Evolutionary conservation across 1,140 invertebrate genomes (phyloP), one percentile per base, ranked within the genome.

Genomic region (Phymorhynchus buccinoides): DNA sequence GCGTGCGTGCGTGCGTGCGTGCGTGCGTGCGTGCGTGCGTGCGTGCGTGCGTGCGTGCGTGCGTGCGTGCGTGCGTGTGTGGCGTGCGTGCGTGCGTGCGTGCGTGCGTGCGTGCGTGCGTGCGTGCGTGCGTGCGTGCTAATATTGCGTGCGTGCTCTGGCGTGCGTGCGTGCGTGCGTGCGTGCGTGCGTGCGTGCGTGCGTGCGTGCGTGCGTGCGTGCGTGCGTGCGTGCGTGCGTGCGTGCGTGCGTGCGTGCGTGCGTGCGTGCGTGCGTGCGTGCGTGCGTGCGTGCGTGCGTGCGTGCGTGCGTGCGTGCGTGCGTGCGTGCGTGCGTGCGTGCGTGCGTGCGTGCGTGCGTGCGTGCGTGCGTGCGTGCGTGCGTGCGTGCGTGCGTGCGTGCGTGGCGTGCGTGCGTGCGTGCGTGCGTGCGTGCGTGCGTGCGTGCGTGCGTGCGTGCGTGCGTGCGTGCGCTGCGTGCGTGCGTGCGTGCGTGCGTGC

Each of bases 31-130:
- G 44, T 48, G 44, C 18, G 44, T 41, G 35, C 1, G n/a, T 48
- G n/a, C n/a, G 37, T 44, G 77, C 30, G 39, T 9, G 77, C 18
- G 41, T 79, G 77, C 12, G 2, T 79, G 77, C 30, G 41, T 4
- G 39, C n/a, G n/a, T 44, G 37, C n/a, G 77, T 44, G 9, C 39
- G 6, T 78, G 75, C 39, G 75, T 78, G 75, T 78, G 35, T 78
- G n/a, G 1, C 18, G 44, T 78, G 3, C 6, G 30, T 78, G 75
- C 6, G 30, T 0, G 75, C 39, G 39, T 78, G 75, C 12, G 35
- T 37, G 35, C n/a, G 41, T 30, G 41, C 12, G 1, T 78, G 37
- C 35, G 42, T 6, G 41, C 35, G 6, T 68, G 66, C 39, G 75
- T 37, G 39, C 39, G 39, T 77, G 75, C 27, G 32, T 77, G 75